These are phyloP conservation scores for Spodoptera litura DNA, from an alignment of 1,140 invertebrate genomes.

Conservation along the genomic window DNA sequence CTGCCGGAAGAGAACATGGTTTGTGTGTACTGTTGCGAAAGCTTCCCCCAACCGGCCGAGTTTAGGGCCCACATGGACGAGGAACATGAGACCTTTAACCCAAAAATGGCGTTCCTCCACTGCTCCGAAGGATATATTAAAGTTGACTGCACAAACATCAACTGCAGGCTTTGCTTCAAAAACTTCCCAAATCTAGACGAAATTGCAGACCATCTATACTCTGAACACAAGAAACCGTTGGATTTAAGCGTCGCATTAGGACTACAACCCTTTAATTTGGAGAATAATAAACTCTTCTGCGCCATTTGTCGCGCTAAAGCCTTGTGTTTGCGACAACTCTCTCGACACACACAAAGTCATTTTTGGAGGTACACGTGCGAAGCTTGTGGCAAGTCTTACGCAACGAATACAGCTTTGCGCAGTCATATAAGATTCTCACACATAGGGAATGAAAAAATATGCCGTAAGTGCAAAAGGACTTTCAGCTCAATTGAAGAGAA, in stretches of 20 bases:
- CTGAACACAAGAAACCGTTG: constrained; percentile 52
- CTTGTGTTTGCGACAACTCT: constrained; percentile 54
- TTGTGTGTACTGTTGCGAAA: constrained; percentile 67
- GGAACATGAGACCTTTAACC: constrained; percentile 57
- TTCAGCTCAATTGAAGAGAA: constrained; percentile 56
- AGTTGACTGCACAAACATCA: constrained; percentile 60
- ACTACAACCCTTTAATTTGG: constrained; percentile 59
- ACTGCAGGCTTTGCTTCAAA: constrained; percentile 57
- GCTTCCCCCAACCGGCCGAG: constrained; percentile 53
- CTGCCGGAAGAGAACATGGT: constrained; percentile 60
- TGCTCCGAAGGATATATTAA: constrained; percentile 62
- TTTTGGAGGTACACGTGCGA: constrained; percentile 65
- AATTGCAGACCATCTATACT: constrained; percentile 53
- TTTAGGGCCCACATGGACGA: constrained; percentile 64
- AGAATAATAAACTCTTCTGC: constrained; percentile 57
- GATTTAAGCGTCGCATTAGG: constrained; percentile 52
- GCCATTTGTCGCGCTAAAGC: constrained; percentile 56
- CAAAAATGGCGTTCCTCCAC: constrained; percentile 59
- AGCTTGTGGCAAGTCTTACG: constrained; percentile 64
- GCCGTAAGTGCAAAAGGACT: constrained; percentile 59
- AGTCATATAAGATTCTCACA: constrained; percentile 62
- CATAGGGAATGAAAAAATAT: constrained; percentile 54
- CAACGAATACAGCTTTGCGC: constrained; percentile 51
- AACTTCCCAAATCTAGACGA: constrained; percentile 51
- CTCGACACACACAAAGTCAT: constrained; percentile 62